These are phyloP conservation scores for Rhea americana DNA, from an alignment of 2,113 vertebrate species.

Conservation along the genomic window DNA sequence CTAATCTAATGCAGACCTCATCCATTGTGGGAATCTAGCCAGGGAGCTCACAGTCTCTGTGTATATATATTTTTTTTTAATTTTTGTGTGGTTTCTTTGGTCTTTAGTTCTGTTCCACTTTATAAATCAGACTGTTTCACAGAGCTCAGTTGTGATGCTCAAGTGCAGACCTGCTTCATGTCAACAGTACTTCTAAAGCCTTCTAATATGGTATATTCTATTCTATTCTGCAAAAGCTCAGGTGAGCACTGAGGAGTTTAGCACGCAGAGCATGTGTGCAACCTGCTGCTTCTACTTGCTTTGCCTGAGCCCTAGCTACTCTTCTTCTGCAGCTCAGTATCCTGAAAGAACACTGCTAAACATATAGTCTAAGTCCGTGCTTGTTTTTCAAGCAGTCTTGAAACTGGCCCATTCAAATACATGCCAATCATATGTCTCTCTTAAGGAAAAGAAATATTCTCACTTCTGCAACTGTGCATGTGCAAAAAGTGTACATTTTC, in stretches of 20 bases:
- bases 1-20: background rate
- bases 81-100: background rate
- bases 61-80: background rate
- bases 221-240: background rate
- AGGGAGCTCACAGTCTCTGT: background rate
- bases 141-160: background rate
- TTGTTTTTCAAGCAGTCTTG: background rate
- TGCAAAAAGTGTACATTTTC: background rate
- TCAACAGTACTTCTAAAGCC: background rate
- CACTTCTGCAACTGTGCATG: background rate
- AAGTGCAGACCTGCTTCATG: background rate
- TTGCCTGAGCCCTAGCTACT: background rate
- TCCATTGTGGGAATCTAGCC: background rate
- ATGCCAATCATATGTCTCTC: rapidly evolving
- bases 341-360: background rate
- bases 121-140: background rate
- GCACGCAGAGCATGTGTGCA: background rate
- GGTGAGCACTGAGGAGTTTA: background rate
- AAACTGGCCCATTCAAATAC: background rate
- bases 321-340: background rate
- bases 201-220: no score
- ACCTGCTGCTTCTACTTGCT: background rate
- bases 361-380: background rate
- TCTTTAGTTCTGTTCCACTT: background rate
- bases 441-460: background rate